Evolutionary conservation across 2,888 invertebrate genomes (phyloP), one percentile per base, ranked within the genome.

Genomic region (Drosophila sordidula): DNA sequence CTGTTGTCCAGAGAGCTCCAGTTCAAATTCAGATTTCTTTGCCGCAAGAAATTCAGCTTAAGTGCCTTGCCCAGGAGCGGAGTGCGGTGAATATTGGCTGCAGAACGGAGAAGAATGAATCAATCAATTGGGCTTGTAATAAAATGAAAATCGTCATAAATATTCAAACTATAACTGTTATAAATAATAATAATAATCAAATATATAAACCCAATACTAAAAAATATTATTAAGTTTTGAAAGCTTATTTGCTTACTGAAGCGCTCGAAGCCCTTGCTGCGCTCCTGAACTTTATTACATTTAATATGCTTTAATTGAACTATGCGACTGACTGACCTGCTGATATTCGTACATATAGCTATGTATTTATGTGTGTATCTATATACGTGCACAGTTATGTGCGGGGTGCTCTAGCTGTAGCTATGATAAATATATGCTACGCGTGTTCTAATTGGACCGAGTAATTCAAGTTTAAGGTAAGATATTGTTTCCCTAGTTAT

Each of bases 221-320:
- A 29, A 9, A 34, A 12, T 4, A 34, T 12, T 12, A 34, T 12
- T 12, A 12, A 12, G 0, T 34, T 34, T 12, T 12, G 4, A 12
- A 12, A 4, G 34, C 12, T 4, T 34, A 12, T 34, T 34, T 4
- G 8, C 3, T 8, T 29, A 54, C 32, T 22, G 26, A 44, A 42
- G 45, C 14, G 12, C 46, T 14, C 4, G 2, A 2, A 14, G 14
- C 41, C 29, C n/a, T 1, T 5, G 5, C 3, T 56, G 41, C 88
- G 75, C 75, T 58, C 83, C 83, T 68, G 87, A n/a, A n/a, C 64
- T 56, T 29, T 50, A 29, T 45, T 52, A 69, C 45, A 62, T 77
- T 85, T 56, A 85, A 89, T 75, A 75, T 73, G 72, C 59, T 67
- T 87, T 77, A 85, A 85, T 85, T 85, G 89, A 87, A 89, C 89